Conservation (phyloP, 2,888 invertebrate genomes). For the Protophormia terraenovae region DNA sequence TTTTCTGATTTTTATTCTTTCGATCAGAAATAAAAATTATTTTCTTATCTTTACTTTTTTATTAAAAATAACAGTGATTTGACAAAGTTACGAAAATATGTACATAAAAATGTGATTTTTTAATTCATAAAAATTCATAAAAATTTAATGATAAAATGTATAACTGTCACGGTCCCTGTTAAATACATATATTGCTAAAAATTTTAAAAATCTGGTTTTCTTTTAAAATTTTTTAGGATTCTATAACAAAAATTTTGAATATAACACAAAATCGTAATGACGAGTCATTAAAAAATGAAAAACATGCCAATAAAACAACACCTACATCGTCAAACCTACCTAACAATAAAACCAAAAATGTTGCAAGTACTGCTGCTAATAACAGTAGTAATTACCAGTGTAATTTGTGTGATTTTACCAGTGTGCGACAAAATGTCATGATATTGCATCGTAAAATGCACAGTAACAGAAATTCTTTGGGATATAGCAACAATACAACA, state of each 20-base stretch:
- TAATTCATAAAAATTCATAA: too few relatives aligned
- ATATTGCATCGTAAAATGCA: slow-evolving; percentile 89
- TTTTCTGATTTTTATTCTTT: too few relatives aligned
- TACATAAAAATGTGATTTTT: too few relatives aligned
- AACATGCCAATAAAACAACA: slow-evolving; percentile 21
- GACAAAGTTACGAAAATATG: too few relatives aligned
- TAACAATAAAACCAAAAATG: slow-evolving; percentile 51
- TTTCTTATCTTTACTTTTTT: too few relatives aligned
- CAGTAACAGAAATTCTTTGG: slow-evolving; percentile 74
- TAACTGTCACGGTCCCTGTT: too few relatives aligned
- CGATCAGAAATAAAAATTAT: too few relatives aligned
- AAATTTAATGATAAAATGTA: too few relatives aligned
- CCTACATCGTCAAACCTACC: slow-evolving; percentile 4
- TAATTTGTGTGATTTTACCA: slow-evolving; percentile 85
- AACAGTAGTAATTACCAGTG: slow-evolving; percentile 82
- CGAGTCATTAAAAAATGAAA: background rate
- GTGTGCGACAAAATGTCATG: slow-evolving; percentile 87
- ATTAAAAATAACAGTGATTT: too few relatives aligned
- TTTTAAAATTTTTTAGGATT: slow-evolving; percentile 69
- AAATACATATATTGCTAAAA: too few relatives aligned
- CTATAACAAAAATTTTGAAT: slow-evolving; percentile 73
- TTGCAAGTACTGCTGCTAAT: background rate
- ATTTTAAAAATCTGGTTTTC: background rate
- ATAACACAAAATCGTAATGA: slow-evolving; percentile 69
- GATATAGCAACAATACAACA: slow-evolving; percentile 5